Conservation (phyloP, 2,797 vertebrate species). For the Poecilia gillii region DNA sequence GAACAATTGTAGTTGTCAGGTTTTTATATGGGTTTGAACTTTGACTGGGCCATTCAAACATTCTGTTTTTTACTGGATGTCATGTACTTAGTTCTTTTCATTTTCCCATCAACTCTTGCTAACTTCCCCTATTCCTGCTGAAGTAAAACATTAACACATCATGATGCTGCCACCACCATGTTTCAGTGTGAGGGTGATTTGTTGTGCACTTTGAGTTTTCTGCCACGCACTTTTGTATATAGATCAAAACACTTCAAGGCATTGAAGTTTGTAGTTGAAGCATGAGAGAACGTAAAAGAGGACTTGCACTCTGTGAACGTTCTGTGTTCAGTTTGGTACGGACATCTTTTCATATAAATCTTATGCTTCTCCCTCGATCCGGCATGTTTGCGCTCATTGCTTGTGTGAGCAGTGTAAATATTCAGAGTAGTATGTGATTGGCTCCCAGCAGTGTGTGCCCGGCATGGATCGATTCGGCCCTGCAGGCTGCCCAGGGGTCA, state of each 20-base stretch:
- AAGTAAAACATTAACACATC: background rate
- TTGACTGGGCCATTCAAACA: background rate
- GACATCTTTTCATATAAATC: background rate
- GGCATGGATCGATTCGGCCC: slow-evolving; percentile 91
- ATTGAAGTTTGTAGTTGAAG: background rate
- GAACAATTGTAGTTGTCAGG: background rate
- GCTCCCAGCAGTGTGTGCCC: slow-evolving; percentile 89
- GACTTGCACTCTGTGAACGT: background rate
- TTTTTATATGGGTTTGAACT: background rate
- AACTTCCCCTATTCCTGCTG: too few species aligned
- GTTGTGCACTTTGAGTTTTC: background rate
- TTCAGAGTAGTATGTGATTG: slow-evolving; percentile 79
- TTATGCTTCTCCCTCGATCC: background rate
- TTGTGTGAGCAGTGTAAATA: slow-evolving; percentile 66
- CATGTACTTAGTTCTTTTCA: background rate
- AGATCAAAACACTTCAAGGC: background rate
- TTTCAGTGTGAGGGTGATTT: background rate
- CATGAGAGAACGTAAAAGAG: background rate
- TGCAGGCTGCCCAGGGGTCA: slow-evolving; percentile 85
- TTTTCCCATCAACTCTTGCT: background rate
- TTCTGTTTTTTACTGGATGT: background rate
- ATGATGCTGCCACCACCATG: background rate
- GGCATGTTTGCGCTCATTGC: background rate
- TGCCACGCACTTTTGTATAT: background rate
- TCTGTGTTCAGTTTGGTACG: background rate